phyloP scores from a whole-genome alignment of 1,140 invertebrate genomes.

The Dryas iulia region DNA sequence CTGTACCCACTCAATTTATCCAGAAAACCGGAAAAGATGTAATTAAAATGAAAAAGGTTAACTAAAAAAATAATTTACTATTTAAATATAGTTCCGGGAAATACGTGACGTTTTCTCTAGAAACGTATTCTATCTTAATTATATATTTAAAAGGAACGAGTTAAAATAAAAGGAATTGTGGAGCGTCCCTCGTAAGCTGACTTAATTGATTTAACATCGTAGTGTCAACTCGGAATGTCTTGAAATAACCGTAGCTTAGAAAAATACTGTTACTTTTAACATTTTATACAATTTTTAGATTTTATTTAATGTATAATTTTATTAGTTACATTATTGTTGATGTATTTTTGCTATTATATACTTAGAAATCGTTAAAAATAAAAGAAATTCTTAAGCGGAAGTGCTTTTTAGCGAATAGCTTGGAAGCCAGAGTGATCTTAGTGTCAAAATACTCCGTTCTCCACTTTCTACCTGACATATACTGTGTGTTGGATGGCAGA shows the following conservation, averaged over 20 bases:
- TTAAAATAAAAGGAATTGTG: not conserved
- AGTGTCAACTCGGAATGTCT: not conserved
- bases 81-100: not conserved
- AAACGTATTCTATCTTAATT: too few relatives aligned
- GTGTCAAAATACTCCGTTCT: too few relatives aligned
- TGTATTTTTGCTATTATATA: too few relatives aligned
- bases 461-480: too few relatives aligned
- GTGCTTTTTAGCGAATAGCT: too few relatives aligned
- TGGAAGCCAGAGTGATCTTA: too few relatives aligned
- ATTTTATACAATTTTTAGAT: not conserved
- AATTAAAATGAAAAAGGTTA: not conserved
- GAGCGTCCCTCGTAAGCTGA: not conserved
- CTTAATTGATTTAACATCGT: not conserved
- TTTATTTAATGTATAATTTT: too few relatives aligned
- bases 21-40: not conserved
- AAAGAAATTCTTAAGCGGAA: too few relatives aligned
- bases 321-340: too few relatives aligned
- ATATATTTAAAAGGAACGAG: not conserved
- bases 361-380: too few relatives aligned
- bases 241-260: not conserved
- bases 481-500: too few relatives aligned
- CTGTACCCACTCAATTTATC: not conserved
- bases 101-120: too few relatives aligned
- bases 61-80: not conserved
- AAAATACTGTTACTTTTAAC: not conserved